Conservation (phyloP, 2,888 invertebrate species). For the Miltochrista miniata region DNA sequence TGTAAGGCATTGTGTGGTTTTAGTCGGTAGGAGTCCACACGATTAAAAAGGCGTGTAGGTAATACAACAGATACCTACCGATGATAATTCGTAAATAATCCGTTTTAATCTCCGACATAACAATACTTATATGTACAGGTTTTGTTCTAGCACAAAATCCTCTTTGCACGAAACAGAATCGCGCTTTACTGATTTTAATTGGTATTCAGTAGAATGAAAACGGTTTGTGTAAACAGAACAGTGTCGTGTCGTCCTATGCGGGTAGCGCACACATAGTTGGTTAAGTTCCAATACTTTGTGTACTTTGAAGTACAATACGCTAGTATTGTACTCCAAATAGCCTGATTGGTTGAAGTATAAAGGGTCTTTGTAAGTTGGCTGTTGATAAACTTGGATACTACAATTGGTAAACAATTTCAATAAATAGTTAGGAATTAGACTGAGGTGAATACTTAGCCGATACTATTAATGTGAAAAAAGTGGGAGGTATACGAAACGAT, state of each 20-base stretch:
- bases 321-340: background rate
- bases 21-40: no score
- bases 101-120: no score
- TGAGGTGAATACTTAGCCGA: no score
- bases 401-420: background rate
- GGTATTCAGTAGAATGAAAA: background rate
- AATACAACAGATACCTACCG: no score
- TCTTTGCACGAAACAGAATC: background rate
- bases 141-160: no score
- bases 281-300: constrained; percentile 1
- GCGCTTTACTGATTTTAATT: background rate
- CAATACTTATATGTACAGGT: no score
- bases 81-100: no score
- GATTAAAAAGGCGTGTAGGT: no score
- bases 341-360: background rate
- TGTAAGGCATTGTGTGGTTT: no score
- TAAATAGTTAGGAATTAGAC: background rate
- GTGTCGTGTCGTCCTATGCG: background rate
- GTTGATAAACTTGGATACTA: background rate
- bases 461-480: no score
- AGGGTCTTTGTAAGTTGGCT: background rate
- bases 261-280: background rate
- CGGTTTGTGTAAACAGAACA: background rate
- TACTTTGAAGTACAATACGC: constrained; percentile 1
- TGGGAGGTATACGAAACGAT: no score